Evolutionary conservation across 1,140 invertebrate species (phyloP), one percentile per base, ranked within the genome.

Genomic region (Bursaphelenchus mucronatus): DNA sequence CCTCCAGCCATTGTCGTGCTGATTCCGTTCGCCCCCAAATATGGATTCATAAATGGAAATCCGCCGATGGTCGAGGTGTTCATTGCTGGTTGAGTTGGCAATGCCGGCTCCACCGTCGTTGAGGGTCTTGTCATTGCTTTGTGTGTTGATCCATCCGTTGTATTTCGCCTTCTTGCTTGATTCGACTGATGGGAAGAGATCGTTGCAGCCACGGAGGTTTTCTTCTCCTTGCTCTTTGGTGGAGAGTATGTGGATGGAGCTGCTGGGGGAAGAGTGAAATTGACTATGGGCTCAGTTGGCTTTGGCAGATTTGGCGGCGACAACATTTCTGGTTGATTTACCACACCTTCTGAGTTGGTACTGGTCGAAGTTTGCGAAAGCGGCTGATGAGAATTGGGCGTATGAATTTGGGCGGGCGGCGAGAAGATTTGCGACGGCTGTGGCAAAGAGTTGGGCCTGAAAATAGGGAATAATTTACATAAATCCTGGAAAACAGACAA

Each of bases 351-450:
- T 11, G 57, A 13, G 11, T 11, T 30, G 11, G 57, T 59, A 7
- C 57, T 59, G 1, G 41, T 59, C 40, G 57, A 59, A 13, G 57
- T 44, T 30, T 59, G 57, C 15, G 57, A 59, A 11, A 44, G 57
- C 15, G 57, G 57, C 40, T 59, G 57, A 13, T 44, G 57, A n/a
- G 57, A 59, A 50, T 59, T 59, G 19, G 57, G 57, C 39, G 57
- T 59, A 39, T 59, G 19, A 50, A 59, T 44, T n/a, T 39, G 15
- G 11, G 57, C 30, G 41, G 41, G 57, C 4, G 57, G 57, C 1
- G 57, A 59, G 41, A 59, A 59, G 11, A 59, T 59, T 8, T 13
- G 57, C 7, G 11, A 39, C 1, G 13, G 13, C 11, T 39, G 40
- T 19, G 19, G 57, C 19, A 30, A 44, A 11, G 41, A 19, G 57